Evolutionary conservation across 2,113 vertebrate genomes (phyloP).

Genomic region (Nyctereutes procyonoides): DNA sequence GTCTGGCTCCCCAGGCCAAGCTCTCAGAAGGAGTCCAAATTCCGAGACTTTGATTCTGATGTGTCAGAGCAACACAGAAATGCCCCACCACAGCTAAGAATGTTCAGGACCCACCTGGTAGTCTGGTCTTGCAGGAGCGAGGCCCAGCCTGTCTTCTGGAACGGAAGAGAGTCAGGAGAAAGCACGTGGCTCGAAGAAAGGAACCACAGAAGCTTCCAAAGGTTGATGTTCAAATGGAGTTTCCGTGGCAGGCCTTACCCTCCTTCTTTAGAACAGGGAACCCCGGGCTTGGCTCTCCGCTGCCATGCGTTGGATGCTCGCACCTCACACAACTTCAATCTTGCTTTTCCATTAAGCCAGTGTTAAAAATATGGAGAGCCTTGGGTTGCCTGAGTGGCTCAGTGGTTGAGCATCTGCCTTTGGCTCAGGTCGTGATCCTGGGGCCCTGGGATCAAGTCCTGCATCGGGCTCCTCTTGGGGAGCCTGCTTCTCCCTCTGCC

Average conservation of each 20-base stretch:
- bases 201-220: not conserved
- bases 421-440: too few species aligned
- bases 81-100: not conserved
- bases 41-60: not conserved
- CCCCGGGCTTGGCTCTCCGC: not conserved
- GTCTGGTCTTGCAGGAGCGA: not conserved
- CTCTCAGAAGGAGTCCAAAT: not conserved
- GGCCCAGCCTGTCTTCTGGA: not conserved
- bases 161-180: not conserved
- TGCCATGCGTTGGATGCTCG: not conserved
- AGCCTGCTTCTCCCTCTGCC: too few species aligned
- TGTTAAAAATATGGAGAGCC: conserved; percentile 57
- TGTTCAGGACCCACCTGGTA: not conserved
- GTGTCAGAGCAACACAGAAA: not conserved
- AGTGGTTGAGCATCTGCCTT: too few species aligned
- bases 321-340: conserved; percentile 41
- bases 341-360: conserved; percentile 45
- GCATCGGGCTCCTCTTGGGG: too few species aligned
- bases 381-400: not conserved
- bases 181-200: not conserved
- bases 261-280: not conserved
- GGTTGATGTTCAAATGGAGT: not conserved
- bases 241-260: not conserved
- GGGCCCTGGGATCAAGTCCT: too few species aligned
- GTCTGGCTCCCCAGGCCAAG: not conserved